Base-by-base conservation (phyloP, 2,797 vertebrate species). In the Erethizon dorsatum region DNA sequence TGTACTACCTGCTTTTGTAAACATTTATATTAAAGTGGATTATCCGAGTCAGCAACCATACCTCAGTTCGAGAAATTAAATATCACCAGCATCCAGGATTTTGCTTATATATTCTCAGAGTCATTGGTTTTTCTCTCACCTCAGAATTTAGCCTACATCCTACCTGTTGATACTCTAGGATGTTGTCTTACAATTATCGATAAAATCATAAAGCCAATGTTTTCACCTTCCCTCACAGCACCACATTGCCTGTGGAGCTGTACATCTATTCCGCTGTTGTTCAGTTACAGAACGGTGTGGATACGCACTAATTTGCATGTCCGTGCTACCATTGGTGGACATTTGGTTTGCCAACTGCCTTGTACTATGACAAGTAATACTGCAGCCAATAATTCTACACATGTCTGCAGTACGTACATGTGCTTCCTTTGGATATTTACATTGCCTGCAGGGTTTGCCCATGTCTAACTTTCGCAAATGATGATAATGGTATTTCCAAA, bases 51-150 rank as follows among this genome's bases (percentile, higher is more conserved):
- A 24, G 52, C 59, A 26, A 1, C 2, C n/a, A 54, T 6, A 61
- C 22, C 7, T 56, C n/a, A 15, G 33, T 12, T 33, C 12, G 1
- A 67, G 52, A 77, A 22, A 45, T 4, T 10, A 6, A 67, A 20
- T 20, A 17, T 31, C 61, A 6, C 52, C 41, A 8, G 26, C 56
- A 28, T 65, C 10, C 12, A 14, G 45, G 20, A 61, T 4, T 31
- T 10, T 1, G 0, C 18, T n/a, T 4, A 1, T 11, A 20, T 54
- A 24, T 22, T 14, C 57, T 52, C 2, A 6, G 12, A 45, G 22
- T 73, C 56, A 47, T 4, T 45, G 22, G 13, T 80, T 24, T 8
- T 31, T 1, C 22, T 90, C 22, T 31, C 63, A 56, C 41, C 37
- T 90, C 45, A 37, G 37, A 75, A 80, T 20, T 10, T 5, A 56